These are phyloP conservation scores for Frankliniella intonsa DNA, from an alignment of 2,888 invertebrate genomes.

Conservation along the genomic window DNA sequence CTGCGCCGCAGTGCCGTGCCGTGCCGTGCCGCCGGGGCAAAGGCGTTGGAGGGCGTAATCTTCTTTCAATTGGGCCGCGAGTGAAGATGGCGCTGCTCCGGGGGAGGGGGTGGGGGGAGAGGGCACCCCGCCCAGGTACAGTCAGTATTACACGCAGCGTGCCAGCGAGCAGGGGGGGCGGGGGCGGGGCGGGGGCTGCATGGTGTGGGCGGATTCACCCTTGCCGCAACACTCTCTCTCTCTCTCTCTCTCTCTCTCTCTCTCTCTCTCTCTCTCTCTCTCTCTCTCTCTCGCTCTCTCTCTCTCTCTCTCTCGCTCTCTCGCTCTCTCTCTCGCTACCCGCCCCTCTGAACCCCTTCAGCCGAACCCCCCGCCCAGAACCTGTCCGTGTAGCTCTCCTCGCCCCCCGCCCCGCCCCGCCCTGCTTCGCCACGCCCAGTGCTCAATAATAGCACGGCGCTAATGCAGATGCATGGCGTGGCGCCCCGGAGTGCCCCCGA, in stretches of 20 bases:
- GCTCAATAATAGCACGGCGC: neutral
- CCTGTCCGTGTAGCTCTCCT: neutral
- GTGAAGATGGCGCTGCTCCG: neutral
- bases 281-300: too few species aligned
- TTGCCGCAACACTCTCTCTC: too few species aligned
- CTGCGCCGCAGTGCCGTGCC: neutral
- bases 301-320: too few species aligned
- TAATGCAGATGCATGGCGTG: constrained; percentile 19
- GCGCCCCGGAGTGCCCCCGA: neutral
- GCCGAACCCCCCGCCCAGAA: too few species aligned
- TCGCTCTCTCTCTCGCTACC: too few species aligned
- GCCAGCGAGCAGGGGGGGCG: neutral
- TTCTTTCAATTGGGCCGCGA: constrained; percentile 14
- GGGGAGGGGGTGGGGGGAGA: neutral
- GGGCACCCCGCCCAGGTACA: neutral
- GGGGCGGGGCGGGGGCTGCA: neutral
- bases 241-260: too few species aligned
- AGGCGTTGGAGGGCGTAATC: neutral
- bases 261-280: too few species aligned
- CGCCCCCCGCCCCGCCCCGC: neutral
- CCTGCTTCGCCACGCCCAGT: neutral
- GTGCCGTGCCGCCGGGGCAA: neutral
- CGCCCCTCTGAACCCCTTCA: too few species aligned
- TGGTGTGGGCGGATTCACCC: too few species aligned
- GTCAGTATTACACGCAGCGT: too few species aligned